These are phyloP conservation scores for Polydrusus cervinus DNA, from an alignment of 2,888 invertebrate genomes.

Conservation along the genomic window DNA sequence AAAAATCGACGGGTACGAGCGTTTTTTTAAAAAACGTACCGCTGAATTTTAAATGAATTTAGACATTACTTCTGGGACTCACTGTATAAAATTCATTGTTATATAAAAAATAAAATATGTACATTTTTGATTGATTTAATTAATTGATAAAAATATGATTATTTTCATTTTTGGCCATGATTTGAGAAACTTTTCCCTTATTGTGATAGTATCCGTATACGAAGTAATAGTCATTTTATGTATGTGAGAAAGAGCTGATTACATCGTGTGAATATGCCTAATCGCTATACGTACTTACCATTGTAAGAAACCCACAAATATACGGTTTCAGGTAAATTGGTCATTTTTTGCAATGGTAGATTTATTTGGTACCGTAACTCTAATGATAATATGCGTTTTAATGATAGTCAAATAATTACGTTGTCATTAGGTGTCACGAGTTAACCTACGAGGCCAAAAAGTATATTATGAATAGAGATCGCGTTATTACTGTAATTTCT, in stretches of 20 bases:
- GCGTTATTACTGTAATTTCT: background rate
- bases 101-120: no score
- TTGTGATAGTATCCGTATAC: background rate
- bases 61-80: no score
- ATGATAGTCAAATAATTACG: slow-evolving; percentile 28
- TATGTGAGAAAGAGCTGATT: slow-evolving; percentile 34
- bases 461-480: background rate
- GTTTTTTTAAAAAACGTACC: no score
- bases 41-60: no score
- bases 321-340: slow-evolving; percentile 33
- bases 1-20: no score
- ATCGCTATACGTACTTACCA: slow-evolving; percentile 4
- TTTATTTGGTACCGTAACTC: slow-evolving; percentile 30
- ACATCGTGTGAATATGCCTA: slow-evolving; percentile 39
- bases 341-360: slow-evolving; percentile 27
- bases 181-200: background rate
- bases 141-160: no score
- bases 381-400: slow-evolving; percentile 30
- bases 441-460: background rate
- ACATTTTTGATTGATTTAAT: no score
- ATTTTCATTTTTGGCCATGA: background rate
- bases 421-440: slow-evolving; percentile 34
- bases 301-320: slow-evolving; percentile 25
- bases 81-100: no score
- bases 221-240: slow-evolving; percentile 10